Percentiles rank a stretch among this genome's conserved stretches.
Evolutionary conservation across 2,113 vertebrate genomes (phyloP).

Genomic region (Protomyctophum bolini): DNA sequence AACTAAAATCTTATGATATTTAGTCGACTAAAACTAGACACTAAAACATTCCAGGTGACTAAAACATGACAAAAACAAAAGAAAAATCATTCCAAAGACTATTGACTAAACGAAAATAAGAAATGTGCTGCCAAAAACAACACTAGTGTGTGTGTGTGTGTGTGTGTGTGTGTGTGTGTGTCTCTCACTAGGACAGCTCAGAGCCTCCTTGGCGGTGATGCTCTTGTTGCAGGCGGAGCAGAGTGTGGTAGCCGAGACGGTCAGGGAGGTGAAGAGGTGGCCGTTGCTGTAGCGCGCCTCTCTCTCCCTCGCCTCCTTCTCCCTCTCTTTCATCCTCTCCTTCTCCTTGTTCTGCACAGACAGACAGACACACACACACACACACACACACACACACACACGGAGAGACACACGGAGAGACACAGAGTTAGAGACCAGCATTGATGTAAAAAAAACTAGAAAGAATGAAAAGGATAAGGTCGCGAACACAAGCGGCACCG

Average conservation of each 20-base stretch:
- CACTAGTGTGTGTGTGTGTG: background rate
- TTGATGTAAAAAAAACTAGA: too few species aligned
- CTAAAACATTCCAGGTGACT: too few species aligned
- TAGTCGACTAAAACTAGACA: too few species aligned
- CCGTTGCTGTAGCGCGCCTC: constrained; percentile 90
- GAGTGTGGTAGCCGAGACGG: constrained; percentile 89
- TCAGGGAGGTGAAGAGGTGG: constrained; percentile 93
- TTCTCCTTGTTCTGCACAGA: constrained; percentile 86
- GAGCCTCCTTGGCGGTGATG: constrained; percentile 94
- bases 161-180: background rate
- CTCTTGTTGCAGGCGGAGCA: constrained; percentile 94
- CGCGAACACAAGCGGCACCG: background rate
- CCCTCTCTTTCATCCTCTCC: constrained; percentile 84
- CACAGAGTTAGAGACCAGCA: background rate
- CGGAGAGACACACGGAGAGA: background rate
- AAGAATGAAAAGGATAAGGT: constrained; percentile 43
- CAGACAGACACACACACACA: constrained; percentile 1
- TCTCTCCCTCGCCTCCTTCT: constrained; percentile 87
- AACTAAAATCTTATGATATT: too few species aligned
- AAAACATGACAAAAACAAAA: too few species aligned
- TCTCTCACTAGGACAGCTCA: constrained; percentile 91
- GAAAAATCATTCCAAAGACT: too few species aligned
- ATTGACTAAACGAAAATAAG: too few species aligned
- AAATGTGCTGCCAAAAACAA: too few species aligned
- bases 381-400: constrained; percentile 1